A percentile compares a stretch with the other conserved stretches of the same genome.
These are phyloP conservation scores for Scaptomyza montana DNA, from an alignment of 1,140 invertebrate genomes.

Conservation along the genomic window DNA sequence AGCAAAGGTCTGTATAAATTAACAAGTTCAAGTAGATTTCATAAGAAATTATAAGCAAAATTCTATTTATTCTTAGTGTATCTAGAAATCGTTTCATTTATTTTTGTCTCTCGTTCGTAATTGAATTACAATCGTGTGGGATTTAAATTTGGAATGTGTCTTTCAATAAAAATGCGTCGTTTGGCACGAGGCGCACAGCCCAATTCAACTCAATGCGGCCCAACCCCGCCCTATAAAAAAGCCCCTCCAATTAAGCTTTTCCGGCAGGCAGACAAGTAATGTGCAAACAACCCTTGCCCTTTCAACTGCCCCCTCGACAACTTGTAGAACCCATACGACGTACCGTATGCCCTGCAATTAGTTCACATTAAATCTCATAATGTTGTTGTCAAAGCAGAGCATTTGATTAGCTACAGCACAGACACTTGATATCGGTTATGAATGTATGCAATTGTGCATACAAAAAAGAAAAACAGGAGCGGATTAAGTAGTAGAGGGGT, in stretches of 20 bases:
- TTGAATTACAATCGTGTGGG: conserved; percentile 63
- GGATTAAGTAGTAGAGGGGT: background rate
- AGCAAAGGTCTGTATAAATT: no score
- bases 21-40: no score
- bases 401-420: conserved; percentile 63
- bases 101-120: conserved; percentile 50
- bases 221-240: background rate
- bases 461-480: conserved; percentile 6
- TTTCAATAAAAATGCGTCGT: conserved; percentile 62
- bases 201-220: background rate
- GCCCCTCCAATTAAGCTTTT: conserved; percentile 65
- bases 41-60: background rate
- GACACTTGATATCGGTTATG: conserved; percentile 59
- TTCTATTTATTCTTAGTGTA: conserved; percentile 23
- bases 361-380: conserved; percentile 79
- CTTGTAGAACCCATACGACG: conserved; percentile 3
- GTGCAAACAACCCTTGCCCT: conserved; percentile 4
- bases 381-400: conserved; percentile 62
- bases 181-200: conserved; percentile 34
- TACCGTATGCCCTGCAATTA: conserved; percentile 60
- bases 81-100: conserved; percentile 17
- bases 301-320: background rate
- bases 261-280: conserved; percentile 46
- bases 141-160: conserved; percentile 28
- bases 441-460: background rate